A percentile compares a stretch with the other conserved stretches of the same genome.
phyloP scores from a whole-genome alignment of 35 echinoderm and acorn worm species.

The Apostichopus japonicus region DNA sequence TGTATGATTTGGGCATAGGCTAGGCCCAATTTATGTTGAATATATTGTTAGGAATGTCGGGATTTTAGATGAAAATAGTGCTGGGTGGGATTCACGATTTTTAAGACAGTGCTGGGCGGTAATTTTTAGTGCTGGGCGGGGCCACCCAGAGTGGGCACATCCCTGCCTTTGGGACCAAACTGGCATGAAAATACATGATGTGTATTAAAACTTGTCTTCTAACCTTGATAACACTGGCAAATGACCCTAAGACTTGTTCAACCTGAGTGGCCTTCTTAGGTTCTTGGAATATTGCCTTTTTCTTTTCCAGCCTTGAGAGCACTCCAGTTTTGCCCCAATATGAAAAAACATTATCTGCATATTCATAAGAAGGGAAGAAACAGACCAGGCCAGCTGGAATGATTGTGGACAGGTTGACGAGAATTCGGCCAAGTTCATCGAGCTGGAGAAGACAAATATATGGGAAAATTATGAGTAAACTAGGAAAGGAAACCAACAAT shows the following conservation, averaged over 20 bases:
- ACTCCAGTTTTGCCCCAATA: slow-evolving; percentile 86
- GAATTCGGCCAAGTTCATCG: slow-evolving; percentile 93
- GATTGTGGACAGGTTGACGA: slow-evolving; percentile 83
- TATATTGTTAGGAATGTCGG: no score
- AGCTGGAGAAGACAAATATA: slow-evolving; percentile 51
- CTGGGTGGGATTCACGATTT: no score
- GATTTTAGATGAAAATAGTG: no score
- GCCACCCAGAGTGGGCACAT: no score
- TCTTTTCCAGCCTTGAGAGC: slow-evolving; percentile 70
- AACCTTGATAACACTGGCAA: slow-evolving; percentile 85
- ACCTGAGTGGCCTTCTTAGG: slow-evolving; percentile 90
- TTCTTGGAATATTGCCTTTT: slow-evolving; percentile 88
- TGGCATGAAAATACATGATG: no score
- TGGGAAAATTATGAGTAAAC: neutral
- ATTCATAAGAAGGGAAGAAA: slow-evolving; percentile 99
- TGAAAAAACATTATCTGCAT: slow-evolving; percentile 79
- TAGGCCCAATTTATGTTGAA: no score
- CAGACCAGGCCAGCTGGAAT: slow-evolving; percentile 93
- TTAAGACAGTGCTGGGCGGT: no score
- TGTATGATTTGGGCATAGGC: no score
- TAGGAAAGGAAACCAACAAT: neutral
- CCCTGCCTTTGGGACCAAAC: no score
- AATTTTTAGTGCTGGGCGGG: no score
- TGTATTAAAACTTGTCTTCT: neutral
- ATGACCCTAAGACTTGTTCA: slow-evolving; percentile 85